Evolutionary conservation across 2,113 vertebrate genomes (phyloP).

Genomic region (Pterocles gutturalis): DNA sequence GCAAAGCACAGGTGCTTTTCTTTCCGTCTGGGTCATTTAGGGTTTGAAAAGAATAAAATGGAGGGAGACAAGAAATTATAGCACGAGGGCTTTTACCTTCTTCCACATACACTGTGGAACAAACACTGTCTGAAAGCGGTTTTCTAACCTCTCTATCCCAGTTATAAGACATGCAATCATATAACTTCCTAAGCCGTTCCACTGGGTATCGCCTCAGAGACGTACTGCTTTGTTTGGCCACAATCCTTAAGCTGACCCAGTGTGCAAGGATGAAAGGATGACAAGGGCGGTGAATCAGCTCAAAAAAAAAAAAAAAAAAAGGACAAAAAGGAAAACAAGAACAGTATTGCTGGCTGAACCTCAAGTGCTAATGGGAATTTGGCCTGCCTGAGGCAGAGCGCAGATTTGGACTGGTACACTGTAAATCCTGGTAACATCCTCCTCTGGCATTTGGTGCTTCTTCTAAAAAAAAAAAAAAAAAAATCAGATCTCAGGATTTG

Average conservation of each 20-base stretch:
- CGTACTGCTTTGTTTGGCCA: not conserved
- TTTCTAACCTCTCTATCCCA: not conserved
- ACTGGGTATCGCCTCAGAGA: not conserved
- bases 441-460: not conserved
- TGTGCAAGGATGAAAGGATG: rapidly evolving
- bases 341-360: not conserved
- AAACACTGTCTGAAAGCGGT: not conserved
- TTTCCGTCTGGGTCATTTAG: not conserved
- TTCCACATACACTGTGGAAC: not conserved
- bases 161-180: not conserved
- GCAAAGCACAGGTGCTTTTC: not conserved
- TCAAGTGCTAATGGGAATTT: not conserved
- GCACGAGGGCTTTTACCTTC: not conserved
- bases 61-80: not conserved
- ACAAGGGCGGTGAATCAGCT: not conserved
- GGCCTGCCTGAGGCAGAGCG: not conserved
- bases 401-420: not conserved
- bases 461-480: not conserved
- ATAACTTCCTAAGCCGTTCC: not conserved
- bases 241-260: not conserved
- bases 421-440: not conserved
- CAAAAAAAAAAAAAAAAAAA: not conserved
- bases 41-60: not conserved
- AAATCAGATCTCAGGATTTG: not conserved
- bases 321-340: not conserved